phyloP scores from a whole-genome alignment of 1,140 invertebrate species.

The Aphelenchoides besseyi region DNA sequence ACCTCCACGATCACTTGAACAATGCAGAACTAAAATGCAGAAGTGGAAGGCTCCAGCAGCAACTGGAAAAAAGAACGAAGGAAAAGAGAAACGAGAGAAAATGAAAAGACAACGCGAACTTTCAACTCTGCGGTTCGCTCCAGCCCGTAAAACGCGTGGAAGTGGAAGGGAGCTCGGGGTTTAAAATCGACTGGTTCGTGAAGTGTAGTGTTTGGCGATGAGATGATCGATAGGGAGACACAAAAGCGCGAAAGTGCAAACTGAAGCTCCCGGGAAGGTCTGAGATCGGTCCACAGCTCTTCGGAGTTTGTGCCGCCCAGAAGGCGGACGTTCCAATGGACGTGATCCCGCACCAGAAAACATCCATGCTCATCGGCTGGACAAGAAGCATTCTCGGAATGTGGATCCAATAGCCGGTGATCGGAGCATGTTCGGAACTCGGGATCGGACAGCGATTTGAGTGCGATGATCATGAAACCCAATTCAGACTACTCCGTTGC shows the following conservation, averaged over 20 bases:
- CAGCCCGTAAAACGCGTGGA: no score
- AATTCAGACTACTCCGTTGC: conserved; percentile 6
- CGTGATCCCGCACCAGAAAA: not conserved
- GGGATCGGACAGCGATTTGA: conserved; percentile 3
- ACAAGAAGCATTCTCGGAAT: not conserved
- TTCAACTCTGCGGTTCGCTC: not conserved
- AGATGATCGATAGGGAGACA: not conserved
- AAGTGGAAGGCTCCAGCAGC: no score
- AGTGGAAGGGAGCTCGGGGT: not conserved
- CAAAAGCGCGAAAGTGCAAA: not conserved
- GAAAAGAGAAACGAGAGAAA: not conserved
- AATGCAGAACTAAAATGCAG: no score
- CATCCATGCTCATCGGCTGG: not conserved
- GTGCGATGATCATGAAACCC: conserved; percentile 9
- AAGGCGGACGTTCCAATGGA: not conserved
- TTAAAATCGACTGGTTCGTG: not conserved
- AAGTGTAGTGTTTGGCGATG: not conserved
- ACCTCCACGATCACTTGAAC: no score
- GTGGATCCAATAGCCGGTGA: not conserved
- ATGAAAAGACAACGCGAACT: not conserved
- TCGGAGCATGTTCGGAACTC: conserved; percentile 3
- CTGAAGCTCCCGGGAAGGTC: conserved; percentile 4
- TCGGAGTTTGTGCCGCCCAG: not conserved
- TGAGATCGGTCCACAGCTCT: not conserved
- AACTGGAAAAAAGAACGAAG: not conserved